phyloP scores from a whole-genome alignment of 2,113 vertebrate genomes.

The Sinosuthora webbiana region DNA sequence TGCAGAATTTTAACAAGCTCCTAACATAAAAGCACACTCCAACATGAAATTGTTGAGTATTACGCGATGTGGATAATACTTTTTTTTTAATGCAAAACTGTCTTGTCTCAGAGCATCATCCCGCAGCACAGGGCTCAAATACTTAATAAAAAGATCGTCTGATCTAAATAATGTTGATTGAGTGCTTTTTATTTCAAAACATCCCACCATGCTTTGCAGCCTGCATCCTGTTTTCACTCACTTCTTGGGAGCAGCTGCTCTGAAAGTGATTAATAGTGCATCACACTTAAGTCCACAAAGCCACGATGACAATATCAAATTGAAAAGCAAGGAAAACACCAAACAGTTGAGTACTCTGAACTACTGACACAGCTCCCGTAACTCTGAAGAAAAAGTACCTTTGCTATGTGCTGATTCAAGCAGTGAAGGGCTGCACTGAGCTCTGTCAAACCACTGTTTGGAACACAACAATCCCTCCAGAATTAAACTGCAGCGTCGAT shows the following conservation, averaged over 20 bases:
- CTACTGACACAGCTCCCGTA: neutral
- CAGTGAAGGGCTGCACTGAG: neutral
- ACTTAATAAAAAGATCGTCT: neutral
- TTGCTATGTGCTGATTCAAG: neutral
- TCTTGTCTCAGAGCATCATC: neutral
- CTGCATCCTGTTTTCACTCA: neutral
- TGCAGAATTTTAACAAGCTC: neutral
- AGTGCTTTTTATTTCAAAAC: neutral
- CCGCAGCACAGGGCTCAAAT: neutral
- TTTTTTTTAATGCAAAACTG: neutral
- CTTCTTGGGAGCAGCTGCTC: neutral
- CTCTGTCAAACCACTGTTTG: neutral
- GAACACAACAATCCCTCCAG: neutral
- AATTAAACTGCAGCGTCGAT: neutral
- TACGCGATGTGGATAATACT: neutral
- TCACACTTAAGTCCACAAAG: neutral
- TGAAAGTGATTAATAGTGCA: neutral
- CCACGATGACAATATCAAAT: neutral
- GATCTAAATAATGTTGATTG: constrained; percentile 1
- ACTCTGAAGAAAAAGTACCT: neutral
- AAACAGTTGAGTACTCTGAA: neutral
- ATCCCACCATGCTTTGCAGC: neutral
- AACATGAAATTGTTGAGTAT: neutral
- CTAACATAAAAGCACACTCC: neutral
- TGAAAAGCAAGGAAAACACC: neutral